Evolutionary conservation across 2,888 invertebrate genomes (phyloP).

Genomic region (Arenicola marina): DNA sequence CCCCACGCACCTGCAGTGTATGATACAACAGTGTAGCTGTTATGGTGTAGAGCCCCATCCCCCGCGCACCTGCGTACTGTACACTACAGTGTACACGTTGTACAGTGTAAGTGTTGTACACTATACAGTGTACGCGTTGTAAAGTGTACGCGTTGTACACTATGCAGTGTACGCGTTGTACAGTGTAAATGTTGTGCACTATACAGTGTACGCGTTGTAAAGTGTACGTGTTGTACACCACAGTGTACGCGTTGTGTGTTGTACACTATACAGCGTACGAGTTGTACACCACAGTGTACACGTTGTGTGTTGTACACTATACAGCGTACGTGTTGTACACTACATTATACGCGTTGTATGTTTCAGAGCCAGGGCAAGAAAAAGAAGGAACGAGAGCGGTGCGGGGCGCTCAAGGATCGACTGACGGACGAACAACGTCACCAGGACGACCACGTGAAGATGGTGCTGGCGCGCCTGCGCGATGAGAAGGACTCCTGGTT

Average conservation of each 20-base stretch:
- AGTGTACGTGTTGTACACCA: background rate
- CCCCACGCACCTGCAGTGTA: too few species aligned
- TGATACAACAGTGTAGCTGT: too few species aligned
- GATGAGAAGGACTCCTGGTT: constrained; percentile 64
- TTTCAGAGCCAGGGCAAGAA: constrained; percentile 70
- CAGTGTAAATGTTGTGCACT: background rate
- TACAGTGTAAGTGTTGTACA: background rate
- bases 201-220: background rate
- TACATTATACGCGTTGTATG: constrained; percentile 1
- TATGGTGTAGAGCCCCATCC: too few species aligned
- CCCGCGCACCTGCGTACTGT: too few species aligned
- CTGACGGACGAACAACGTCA: constrained; percentile 90
- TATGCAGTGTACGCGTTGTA: background rate
- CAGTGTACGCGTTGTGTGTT: background rate
- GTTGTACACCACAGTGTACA: background rate
- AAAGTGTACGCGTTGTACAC: background rate
- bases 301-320: background rate
- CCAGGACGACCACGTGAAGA: constrained; percentile 91
- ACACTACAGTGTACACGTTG: background rate
- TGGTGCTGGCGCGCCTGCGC: constrained; percentile 72
- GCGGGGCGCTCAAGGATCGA: constrained; percentile 85
- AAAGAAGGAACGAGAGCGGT: constrained; percentile 93
- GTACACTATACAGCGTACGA: background rate
- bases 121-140: background rate
- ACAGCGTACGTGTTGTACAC: background rate